A percentile compares a stretch with the other conserved stretches of the same genome.
These are phyloP conservation scores for Xerus inauris DNA, from an alignment of 2,113 vertebrate genomes.

Conservation along the genomic window DNA sequence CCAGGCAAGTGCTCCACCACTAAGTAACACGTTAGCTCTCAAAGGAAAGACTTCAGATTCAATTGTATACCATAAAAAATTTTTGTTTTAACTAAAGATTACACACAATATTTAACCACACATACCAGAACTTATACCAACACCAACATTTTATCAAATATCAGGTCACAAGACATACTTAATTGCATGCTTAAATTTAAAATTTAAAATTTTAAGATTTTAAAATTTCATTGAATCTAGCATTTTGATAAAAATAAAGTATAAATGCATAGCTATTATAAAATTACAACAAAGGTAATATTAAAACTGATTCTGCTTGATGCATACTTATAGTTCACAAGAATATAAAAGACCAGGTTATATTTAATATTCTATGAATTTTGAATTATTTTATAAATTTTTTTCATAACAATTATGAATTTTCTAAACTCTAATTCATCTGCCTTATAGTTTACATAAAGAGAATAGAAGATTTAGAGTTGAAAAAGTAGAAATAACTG, in stretches of 20 bases:
- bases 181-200: background rate
- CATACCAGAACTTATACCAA: background rate
- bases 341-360: background rate
- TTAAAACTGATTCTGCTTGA: background rate
- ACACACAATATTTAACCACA: background rate
- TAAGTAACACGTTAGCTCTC: too few species aligned
- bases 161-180: background rate
- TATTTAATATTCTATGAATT: background rate
- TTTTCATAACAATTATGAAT: background rate
- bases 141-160: background rate
- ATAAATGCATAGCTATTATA: slow-evolving; percentile 19
- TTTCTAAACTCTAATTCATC: slow-evolving; percentile 3
- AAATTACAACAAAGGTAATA: background rate
- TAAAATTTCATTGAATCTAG: background rate
- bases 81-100: background rate
- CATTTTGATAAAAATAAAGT: slow-evolving; percentile 39
- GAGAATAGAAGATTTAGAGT: background rate
- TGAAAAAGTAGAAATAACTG: slow-evolving; percentile 11
- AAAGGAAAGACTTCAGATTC: background rate
- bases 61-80: background rate
- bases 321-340: background rate
- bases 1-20: background rate
- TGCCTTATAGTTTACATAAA: background rate
- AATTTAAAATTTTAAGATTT: too few species aligned
- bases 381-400: slow-evolving; percentile 50